phyloP scores from a whole-genome alignment of 2,888 invertebrate genomes.

The Mamestra brassicae region DNA sequence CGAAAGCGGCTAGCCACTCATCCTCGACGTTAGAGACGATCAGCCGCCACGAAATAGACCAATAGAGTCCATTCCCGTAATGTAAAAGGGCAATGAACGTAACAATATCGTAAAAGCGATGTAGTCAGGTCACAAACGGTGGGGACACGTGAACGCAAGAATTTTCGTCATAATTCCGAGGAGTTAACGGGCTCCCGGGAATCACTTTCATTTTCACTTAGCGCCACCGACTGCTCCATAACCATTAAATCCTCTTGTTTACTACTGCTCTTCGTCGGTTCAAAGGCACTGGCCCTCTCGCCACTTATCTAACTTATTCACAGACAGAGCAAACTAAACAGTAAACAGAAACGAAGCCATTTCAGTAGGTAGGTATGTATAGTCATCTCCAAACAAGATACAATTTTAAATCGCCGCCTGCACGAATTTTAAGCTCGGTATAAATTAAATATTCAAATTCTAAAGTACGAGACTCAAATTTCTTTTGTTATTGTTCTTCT shows the following conservation, averaged over 20 bases:
- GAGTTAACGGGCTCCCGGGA: slow-evolving; percentile 81
- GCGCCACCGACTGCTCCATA: slow-evolving; percentile 82
- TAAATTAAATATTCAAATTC: slow-evolving; percentile 79
- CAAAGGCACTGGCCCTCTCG: slow-evolving; percentile 70
- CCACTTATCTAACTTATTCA: slow-evolving; percentile 82
- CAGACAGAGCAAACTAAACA: slow-evolving; percentile 80
- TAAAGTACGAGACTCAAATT: slow-evolving; percentile 68
- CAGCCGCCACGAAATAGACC: slow-evolving; percentile 63
- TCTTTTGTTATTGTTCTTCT: slow-evolving; percentile 68
- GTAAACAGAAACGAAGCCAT: slow-evolving; percentile 75
- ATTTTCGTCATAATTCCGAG: slow-evolving; percentile 80
- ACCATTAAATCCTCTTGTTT: slow-evolving; percentile 86
- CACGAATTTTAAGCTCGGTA: slow-evolving; percentile 66
- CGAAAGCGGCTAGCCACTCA: slow-evolving; percentile 56
- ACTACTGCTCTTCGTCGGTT: slow-evolving; percentile 75
- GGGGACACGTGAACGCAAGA: slow-evolving; percentile 75
- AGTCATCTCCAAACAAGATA: slow-evolving; percentile 72
- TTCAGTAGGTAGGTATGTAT: slow-evolving; percentile 53
- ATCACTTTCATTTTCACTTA: slow-evolving; percentile 88
- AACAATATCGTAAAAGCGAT: slow-evolving; percentile 75
- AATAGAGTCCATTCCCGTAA: slow-evolving; percentile 69
- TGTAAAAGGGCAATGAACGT: slow-evolving; percentile 74
- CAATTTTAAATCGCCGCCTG: slow-evolving; percentile 74
- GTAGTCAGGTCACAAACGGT: slow-evolving; percentile 70
- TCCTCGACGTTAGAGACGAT: slow-evolving; percentile 54